phyloP scores from a whole-genome alignment of 2,888 invertebrate genomes.

The Pasiphila rectangulata region DNA sequence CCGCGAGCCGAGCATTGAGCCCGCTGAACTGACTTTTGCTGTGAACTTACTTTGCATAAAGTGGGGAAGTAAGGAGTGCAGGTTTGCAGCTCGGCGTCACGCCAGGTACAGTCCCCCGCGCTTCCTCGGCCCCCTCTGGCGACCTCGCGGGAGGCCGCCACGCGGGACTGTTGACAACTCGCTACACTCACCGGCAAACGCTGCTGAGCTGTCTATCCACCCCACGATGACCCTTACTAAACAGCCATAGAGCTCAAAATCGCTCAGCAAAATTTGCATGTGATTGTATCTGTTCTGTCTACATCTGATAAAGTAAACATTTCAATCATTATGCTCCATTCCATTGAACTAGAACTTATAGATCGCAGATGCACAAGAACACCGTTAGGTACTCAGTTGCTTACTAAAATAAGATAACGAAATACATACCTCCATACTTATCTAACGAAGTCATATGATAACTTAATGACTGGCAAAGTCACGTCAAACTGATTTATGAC shows the following conservation, averaged over 20 bases:
- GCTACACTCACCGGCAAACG: constrained; percentile 27
- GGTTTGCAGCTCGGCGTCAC: constrained; percentile 61
- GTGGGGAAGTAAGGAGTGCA: constrained; percentile 63
- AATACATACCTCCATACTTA: no score
- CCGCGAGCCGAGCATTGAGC: constrained; percentile 57
- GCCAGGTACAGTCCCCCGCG: constrained; percentile 66
- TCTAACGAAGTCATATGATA: no score
- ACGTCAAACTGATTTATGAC: constrained; percentile 18
- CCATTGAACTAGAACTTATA: constrained; percentile 12
- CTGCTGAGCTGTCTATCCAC: constrained; percentile 20
- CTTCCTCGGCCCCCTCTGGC: constrained; percentile 40
- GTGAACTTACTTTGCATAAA: constrained; percentile 61
- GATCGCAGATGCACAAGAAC: constrained; percentile 15
- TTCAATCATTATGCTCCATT: constrained; percentile 13
- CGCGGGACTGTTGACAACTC: constrained; percentile 49
- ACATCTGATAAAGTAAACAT: constrained; percentile 15
- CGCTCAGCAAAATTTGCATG: constrained; percentile 25
- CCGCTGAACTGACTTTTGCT: constrained; percentile 47
- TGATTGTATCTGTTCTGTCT: constrained; percentile 16
- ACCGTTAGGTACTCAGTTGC: constrained; percentile 16
- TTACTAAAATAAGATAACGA: constrained; percentile 26
- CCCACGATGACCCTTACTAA: constrained; percentile 20
- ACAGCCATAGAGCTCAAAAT: constrained; percentile 21
- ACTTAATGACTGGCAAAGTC: constrained; percentile 27
- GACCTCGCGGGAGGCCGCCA: constrained; percentile 47